Evolutionary conservation across 2,113 vertebrate genomes (phyloP).

Genomic region (Trogon melanurus): DNA sequence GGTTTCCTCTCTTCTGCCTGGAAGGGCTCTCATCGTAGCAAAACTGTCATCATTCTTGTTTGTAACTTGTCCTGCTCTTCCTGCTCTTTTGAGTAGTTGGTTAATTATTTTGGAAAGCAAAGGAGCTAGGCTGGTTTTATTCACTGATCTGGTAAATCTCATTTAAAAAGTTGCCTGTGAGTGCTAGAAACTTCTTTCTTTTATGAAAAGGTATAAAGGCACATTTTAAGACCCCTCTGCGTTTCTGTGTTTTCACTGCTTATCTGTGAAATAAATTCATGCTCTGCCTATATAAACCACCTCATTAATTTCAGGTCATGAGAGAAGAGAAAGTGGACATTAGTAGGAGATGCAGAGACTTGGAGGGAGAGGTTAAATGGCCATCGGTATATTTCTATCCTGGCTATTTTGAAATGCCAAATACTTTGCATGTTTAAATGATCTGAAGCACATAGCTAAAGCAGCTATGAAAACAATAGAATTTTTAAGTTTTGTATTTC

Average conservation of each 20-base stretch:
- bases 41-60: not conserved
- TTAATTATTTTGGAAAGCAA: not conserved
- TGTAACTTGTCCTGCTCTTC: not conserved
- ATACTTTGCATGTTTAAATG: not conserved
- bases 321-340: not conserved
- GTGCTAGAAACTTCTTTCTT: not conserved
- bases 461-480: not conserved
- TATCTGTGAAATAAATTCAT: not conserved
- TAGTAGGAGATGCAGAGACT: not conserved
- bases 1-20: not conserved
- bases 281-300: not conserved
- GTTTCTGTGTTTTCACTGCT: not conserved
- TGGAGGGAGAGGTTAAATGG: not conserved
- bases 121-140: not conserved
- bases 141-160: not conserved
- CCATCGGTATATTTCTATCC: not conserved
- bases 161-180: not conserved
- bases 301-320: not conserved
- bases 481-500: not conserved
- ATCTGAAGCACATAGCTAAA: not conserved
- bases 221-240: not conserved
- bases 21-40: not conserved
- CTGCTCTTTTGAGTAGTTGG: not conserved
- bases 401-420: not conserved
- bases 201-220: not conserved